Percentiles rank a stretch among this genome's conserved stretches.
Evolutionary conservation across 2,888 invertebrate species (phyloP).

Genomic region (Himalopsyche kuldschensis): DNA sequence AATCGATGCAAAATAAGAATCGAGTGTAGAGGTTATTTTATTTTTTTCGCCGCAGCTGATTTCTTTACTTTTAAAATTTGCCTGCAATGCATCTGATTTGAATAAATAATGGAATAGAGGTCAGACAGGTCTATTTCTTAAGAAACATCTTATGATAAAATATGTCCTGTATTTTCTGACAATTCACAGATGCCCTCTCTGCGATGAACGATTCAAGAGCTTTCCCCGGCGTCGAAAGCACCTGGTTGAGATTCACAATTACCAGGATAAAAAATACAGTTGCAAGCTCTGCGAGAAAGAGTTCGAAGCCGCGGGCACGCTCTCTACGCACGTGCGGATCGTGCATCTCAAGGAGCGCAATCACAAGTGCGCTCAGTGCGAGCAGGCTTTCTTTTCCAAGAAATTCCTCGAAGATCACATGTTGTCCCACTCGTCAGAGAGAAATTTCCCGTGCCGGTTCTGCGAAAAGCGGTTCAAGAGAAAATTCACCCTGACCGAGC

Average conservation of each 20-base stretch:
- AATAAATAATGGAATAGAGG: no score
- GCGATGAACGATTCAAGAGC: conserved; percentile 49
- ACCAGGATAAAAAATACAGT: conserved; percentile 1
- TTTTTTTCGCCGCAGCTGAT: no score
- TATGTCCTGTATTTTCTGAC: no score
- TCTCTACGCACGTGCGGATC: conserved; percentile 6
- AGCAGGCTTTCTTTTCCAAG: conserved; percentile 4
- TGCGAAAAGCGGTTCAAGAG: conserved; percentile 14
- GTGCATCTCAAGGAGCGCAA: conserved; percentile 1
- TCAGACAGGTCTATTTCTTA: no score
- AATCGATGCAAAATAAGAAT: no score
- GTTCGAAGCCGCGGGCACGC: not conserved
- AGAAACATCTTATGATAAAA: no score
- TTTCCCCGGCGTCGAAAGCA: conserved; percentile 53
- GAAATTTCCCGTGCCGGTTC: conserved; percentile 12
- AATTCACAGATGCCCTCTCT: conserved; percentile 46
- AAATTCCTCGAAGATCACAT: conserved; percentile 6
- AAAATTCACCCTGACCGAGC: conserved; percentile 9
- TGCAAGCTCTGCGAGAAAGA: conserved; percentile 19
- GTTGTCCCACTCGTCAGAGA: conserved; percentile 8
- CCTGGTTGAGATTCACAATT: conserved; percentile 44
- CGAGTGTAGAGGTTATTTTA: no score
- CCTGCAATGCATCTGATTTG: no score
- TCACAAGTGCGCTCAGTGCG: conserved; percentile 11
- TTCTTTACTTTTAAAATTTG: no score